Conservation (phyloP, 2,113 vertebrate species). For the Mohoua ochrocephala region DNA sequence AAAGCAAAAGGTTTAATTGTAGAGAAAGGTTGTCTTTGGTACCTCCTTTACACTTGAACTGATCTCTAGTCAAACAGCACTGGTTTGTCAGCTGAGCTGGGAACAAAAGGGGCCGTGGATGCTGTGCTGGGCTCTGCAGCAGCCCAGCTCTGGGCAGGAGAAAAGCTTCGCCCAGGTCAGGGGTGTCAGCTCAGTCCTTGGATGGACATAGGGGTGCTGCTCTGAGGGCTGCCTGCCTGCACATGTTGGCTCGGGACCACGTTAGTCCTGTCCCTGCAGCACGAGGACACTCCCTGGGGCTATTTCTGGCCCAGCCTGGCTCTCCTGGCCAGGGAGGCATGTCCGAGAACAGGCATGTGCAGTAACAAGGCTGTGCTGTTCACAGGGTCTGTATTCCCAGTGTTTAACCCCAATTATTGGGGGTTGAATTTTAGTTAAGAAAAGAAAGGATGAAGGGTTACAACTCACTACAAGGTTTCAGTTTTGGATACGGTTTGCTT, state of each 20-base stretch:
- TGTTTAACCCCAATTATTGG: rapidly evolving
- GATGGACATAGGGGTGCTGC: not conserved
- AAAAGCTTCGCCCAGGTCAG: not conserved
- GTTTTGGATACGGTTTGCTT: rapidly evolving
- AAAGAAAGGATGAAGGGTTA: not conserved
- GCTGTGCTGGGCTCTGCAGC: not conserved
- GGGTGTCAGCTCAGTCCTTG: not conserved
- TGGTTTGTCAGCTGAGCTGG: not conserved
- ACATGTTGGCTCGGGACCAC: rapidly evolving
- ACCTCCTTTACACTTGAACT: not conserved
- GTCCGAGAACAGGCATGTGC: not conserved
- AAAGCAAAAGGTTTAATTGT: not conserved
- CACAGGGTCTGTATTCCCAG: not conserved
- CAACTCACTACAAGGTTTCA: not conserved
- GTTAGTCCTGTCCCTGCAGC: not conserved
- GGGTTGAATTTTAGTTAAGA: not conserved
- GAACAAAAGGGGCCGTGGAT: rapidly evolving
- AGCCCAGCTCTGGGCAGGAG: not conserved
- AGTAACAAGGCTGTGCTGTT: not conserved
- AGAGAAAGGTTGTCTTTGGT: not conserved
- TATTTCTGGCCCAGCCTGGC: not conserved
- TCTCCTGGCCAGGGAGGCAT: rapidly evolving
- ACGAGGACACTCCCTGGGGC: not conserved
- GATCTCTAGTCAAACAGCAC: not conserved
- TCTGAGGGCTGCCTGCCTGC: not conserved